Evolutionary conservation across 2,888 invertebrate species (phyloP).

Genomic region (Macropis europaea): DNA sequence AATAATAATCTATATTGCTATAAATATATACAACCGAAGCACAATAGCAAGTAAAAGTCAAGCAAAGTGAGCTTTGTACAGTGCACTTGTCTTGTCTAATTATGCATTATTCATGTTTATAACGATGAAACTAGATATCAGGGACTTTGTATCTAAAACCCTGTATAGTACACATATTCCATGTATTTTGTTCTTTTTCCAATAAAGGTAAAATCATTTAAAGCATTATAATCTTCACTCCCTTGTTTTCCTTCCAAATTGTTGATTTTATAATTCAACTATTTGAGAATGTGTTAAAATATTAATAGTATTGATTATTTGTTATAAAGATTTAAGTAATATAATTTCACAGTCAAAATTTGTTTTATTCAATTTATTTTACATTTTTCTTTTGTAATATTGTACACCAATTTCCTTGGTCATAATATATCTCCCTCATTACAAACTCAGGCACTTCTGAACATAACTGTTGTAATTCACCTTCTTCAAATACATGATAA

Average conservation of each 20-base stretch:
- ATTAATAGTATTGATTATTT: not conserved
- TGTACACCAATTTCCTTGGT: slow-evolving; percentile 98
- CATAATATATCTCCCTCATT: slow-evolving; percentile 90
- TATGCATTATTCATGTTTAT: slow-evolving; percentile 55
- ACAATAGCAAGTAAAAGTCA: slow-evolving; percentile 51
- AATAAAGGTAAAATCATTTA: slow-evolving; percentile 62
- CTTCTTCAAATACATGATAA: slow-evolving; percentile 95
- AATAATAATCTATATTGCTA: slow-evolving; percentile 50
- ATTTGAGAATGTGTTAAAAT: not conserved
- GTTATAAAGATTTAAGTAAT: not conserved
- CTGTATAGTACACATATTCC: slow-evolving; percentile 59
- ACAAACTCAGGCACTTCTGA: slow-evolving; percentile 80
- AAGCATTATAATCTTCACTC: slow-evolving; percentile 31
- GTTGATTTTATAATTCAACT: not conserved
- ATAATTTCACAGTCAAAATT: not conserved
- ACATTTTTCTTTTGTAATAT: slow-evolving; percentile 84
- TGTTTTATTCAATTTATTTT: slow-evolving; percentile 9
- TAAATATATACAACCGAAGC: slow-evolving; percentile 50
- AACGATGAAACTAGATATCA: slow-evolving; percentile 51
- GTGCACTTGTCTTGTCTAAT: slow-evolving; percentile 60
- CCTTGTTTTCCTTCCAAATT: not conserved
- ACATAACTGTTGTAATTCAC: slow-evolving; percentile 88
- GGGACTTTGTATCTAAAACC: slow-evolving; percentile 56
- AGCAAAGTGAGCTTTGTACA: slow-evolving; percentile 62
- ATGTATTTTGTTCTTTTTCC: slow-evolving; percentile 66